Evolutionary conservation across 2,888 invertebrate genomes (phyloP), one percentile per base, ranked within the genome.

Genomic region (Sialis fuliginosa): DNA sequence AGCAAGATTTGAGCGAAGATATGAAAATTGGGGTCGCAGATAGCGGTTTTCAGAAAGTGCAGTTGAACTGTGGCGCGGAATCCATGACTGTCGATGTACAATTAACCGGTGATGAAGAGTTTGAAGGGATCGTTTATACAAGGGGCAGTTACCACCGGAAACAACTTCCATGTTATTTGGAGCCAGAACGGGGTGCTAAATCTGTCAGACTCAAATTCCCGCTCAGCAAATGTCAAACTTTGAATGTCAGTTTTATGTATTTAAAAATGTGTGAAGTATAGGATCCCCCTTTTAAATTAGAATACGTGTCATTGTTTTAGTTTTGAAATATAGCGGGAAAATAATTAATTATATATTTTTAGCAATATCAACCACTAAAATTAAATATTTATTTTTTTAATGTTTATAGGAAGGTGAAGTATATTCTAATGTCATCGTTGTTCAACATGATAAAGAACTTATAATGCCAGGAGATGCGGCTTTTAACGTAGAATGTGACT

Each of bases 391-490:
- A 33, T 30, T 39, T 45, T 47, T 30, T 10, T 41, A 30, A 44
- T 40, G 33, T 31, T 53, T 56, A 31, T 52, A 69, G 67, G 66
- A 72, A 48, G 71, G 69, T 9, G 70, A 74, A 39, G 64, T 72
- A 5, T 77, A 71, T 56, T 70, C 70, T 1, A 78, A 77, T 53
- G 70, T 75, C 41, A 66, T 79, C 30, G 71, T 79, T 4, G 65
- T 79, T 44, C 79, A 79, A 58, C 75, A 79, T 54, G 79, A 79
- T 60, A 75, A 77, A 43, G 75, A 76, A 53, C 58, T 77, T 10
- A 72, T 77, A 49, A 75, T 75, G 52, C 76, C 77, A 1, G 77
- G 77, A 2, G 77, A 77, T 57, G 74, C 77, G 5, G 79, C 79
- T 35, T 77, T 79, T 56, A 72, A 71, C 9, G 57, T 79, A 51